phyloP scores from a whole-genome alignment of 2,888 invertebrate genomes.

The Hedya salicella region DNA sequence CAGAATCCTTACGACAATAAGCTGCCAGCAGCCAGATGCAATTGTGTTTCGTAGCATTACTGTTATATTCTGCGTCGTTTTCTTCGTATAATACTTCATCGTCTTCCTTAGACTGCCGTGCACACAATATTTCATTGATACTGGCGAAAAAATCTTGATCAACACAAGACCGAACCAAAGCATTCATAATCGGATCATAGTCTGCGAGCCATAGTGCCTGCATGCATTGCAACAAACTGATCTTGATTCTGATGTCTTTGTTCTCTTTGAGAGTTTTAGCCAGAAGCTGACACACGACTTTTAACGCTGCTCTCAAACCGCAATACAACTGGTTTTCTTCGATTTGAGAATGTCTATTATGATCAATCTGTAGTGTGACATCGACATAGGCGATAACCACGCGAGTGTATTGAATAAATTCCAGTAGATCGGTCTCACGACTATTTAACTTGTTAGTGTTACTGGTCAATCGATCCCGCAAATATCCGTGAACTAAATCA shows the following conservation, averaged over 20 bases:
- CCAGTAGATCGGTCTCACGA: conserved; percentile 51
- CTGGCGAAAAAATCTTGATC: conserved; percentile 66
- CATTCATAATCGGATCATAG: conserved; percentile 55
- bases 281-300: conserved; percentile 55
- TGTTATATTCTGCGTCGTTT: conserved; percentile 65
- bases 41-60: conserved; percentile 63
- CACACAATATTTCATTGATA: conserved; percentile 65
- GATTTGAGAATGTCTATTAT: conserved; percentile 53
- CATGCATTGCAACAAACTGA: conserved; percentile 57
- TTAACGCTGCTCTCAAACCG: conserved; percentile 54
- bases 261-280: conserved; percentile 57
- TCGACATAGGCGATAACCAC: conserved; percentile 61
- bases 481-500: conserved; percentile 52
- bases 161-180: conserved; percentile 57
- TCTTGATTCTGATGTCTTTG: conserved; percentile 57
- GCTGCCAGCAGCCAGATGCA: conserved; percentile 68
- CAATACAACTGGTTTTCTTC: conserved; percentile 52
- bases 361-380: conserved; percentile 57
- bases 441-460: conserved; percentile 48
- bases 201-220: conserved; percentile 60
- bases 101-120: conserved; percentile 57
- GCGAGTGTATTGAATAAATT: conserved; percentile 57
- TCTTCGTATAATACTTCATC: conserved; percentile 59
- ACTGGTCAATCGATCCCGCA: conserved; percentile 52
- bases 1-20: conserved; percentile 64